Evolutionary conservation across 2,888 invertebrate genomes (phyloP).

Genomic region (Harpalus rubripes): DNA sequence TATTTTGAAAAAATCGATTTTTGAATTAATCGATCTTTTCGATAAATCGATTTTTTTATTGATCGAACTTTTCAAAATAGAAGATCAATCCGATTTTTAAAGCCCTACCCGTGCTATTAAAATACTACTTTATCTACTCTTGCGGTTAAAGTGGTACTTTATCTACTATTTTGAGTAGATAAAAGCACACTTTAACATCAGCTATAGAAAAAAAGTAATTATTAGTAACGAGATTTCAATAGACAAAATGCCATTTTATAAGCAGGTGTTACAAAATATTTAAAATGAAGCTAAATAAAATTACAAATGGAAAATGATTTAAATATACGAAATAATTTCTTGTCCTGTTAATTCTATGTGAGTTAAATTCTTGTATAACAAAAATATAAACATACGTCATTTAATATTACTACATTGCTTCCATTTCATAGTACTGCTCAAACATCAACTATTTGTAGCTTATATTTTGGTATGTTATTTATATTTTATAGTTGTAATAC

Average conservation of each 20-base stretch:
- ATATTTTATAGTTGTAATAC: slow-evolving; percentile 43
- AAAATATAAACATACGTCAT: slow-evolving; percentile 5
- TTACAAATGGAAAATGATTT: not conserved
- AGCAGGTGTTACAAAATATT: not conserved
- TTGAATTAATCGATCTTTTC: too few relatives aligned
- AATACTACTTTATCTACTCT: too few relatives aligned
- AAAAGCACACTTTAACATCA: too few relatives aligned
- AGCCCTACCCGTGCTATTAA: too few relatives aligned
- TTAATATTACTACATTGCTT: slow-evolving; percentile 13
- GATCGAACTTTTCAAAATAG: too few relatives aligned
- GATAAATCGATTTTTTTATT: too few relatives aligned
- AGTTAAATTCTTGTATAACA: not conserved
- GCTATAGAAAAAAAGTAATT: too few relatives aligned
- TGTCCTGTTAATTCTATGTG: slow-evolving; percentile 15
- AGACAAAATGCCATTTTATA: not conserved
- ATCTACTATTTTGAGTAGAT: too few relatives aligned
- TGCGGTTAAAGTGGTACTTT: too few relatives aligned
- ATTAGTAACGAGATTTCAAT: too few relatives aligned
- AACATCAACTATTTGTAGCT: slow-evolving; percentile 13
- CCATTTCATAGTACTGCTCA: slow-evolving; percentile 30
- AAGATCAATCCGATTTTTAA: too few relatives aligned
- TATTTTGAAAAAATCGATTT: too few relatives aligned
- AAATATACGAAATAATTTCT: not conserved
- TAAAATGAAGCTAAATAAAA: not conserved
- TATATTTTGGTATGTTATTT: slow-evolving; percentile 41